These are phyloP conservation scores for Corythornis vintsioides DNA, from an alignment of 2,113 vertebrate species.

Conservation along the genomic window DNA sequence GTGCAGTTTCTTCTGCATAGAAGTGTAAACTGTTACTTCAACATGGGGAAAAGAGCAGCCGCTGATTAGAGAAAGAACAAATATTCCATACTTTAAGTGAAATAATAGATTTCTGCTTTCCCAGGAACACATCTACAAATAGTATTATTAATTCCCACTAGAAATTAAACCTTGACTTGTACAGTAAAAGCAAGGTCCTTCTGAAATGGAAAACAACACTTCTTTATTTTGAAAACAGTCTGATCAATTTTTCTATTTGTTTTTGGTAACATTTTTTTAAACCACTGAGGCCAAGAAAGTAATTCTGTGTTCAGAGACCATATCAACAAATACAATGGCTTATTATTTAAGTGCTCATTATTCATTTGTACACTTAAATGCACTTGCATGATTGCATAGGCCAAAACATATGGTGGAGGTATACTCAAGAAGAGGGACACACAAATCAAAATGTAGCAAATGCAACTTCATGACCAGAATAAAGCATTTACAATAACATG, in stretches of 20 bases:
- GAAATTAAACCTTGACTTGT: background rate
- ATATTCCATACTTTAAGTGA: background rate
- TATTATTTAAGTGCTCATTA: background rate
- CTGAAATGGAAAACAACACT: background rate
- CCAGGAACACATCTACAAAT: background rate
- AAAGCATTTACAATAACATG: background rate
- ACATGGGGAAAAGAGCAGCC: background rate
- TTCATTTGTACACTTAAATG: background rate
- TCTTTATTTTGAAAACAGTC: background rate
- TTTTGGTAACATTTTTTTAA: background rate
- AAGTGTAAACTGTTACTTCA: background rate
- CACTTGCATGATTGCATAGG: background rate
- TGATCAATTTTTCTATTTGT: background rate
- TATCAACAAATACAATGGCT: background rate
- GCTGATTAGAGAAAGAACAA: background rate
- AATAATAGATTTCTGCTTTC: background rate
- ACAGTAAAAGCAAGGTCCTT: background rate
- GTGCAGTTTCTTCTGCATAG: background rate
- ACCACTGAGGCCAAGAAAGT: background rate
- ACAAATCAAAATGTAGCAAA: background rate
- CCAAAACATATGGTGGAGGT: fast-evolving
- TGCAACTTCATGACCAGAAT: background rate
- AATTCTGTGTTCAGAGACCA: background rate
- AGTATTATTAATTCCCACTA: background rate
- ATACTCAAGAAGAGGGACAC: background rate